These are phyloP conservation scores for Chirona hameri DNA, from an alignment of 2,888 invertebrate genomes.

Conservation along the genomic window DNA sequence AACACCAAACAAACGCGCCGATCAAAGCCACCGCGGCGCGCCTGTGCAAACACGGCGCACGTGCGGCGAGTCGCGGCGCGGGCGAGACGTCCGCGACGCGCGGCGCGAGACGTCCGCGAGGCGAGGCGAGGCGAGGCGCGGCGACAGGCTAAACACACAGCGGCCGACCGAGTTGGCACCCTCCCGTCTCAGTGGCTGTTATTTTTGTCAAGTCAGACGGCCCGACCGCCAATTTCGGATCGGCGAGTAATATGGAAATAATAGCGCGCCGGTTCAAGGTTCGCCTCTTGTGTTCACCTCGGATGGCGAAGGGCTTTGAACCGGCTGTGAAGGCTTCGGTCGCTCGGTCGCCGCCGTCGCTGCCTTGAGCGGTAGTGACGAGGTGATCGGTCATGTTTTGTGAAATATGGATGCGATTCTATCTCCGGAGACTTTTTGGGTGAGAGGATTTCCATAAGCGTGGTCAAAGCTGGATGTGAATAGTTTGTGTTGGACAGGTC, in stretches of 20 bases:
- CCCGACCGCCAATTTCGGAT: neutral
- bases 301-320: neutral
- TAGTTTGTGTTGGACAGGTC: no score
- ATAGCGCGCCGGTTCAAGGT: conserved; percentile 10
- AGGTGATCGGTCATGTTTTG: neutral
- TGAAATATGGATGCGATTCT: neutral
- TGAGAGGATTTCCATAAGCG: no score
- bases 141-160: conserved; percentile 4
- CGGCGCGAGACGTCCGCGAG: no score
- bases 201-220: conserved; percentile 5
- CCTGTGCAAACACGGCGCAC: conserved; percentile 25
- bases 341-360: no score
- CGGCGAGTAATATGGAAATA: conserved; percentile 25
- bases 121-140: neutral
- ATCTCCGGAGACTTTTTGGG: neutral
- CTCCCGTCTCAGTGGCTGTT: neutral
- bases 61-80: neutral
- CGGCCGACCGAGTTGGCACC: neutral
- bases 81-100: neutral
- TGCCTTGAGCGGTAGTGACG: neutral
- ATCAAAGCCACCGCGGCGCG: conserved; percentile 23
- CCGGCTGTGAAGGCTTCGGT: neutral
- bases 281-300: neutral
- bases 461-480: no score
- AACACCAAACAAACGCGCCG: conserved; percentile 9